phyloP scores from a whole-genome alignment of 2,113 vertebrate species.

The Trachemys scripta region DNA sequence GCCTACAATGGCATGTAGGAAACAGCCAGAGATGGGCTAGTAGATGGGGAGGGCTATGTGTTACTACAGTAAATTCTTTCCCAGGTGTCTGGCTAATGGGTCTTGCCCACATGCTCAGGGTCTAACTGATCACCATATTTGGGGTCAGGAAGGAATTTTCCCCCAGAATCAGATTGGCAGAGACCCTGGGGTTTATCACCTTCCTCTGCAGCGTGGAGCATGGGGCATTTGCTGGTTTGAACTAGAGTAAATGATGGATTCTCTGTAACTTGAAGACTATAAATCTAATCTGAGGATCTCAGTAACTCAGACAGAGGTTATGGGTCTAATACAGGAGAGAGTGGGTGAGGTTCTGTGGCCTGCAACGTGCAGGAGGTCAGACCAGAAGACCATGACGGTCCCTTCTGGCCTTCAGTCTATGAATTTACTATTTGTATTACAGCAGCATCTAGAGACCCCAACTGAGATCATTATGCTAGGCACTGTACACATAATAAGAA shows the following conservation, averaged over 20 bases:
- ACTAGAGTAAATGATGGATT: neutral
- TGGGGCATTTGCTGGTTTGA: neutral
- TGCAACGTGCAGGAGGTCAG: neutral
- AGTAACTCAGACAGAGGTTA: neutral
- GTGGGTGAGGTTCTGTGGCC: neutral
- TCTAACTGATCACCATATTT: neutral
- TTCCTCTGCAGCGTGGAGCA: neutral
- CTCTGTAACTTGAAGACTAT: neutral
- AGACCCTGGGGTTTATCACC: neutral
- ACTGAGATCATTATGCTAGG: neutral
- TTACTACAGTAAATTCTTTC: neutral
- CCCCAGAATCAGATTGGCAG: neutral
- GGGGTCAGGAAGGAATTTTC: neutral
- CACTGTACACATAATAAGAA: neutral
- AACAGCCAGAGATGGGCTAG: neutral
- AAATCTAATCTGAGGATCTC: neutral
- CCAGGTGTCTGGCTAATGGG: neutral
- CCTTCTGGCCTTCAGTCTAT: neutral
- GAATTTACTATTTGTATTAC: neutral
- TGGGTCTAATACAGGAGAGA: neutral
- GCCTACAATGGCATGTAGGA: neutral
- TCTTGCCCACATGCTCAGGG: neutral
- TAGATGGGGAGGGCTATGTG: neutral
- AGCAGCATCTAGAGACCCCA: neutral
- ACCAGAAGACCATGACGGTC: neutral